phyloP scores from a whole-genome alignment of 2,797 vertebrate species.

The Danionella dracula region DNA sequence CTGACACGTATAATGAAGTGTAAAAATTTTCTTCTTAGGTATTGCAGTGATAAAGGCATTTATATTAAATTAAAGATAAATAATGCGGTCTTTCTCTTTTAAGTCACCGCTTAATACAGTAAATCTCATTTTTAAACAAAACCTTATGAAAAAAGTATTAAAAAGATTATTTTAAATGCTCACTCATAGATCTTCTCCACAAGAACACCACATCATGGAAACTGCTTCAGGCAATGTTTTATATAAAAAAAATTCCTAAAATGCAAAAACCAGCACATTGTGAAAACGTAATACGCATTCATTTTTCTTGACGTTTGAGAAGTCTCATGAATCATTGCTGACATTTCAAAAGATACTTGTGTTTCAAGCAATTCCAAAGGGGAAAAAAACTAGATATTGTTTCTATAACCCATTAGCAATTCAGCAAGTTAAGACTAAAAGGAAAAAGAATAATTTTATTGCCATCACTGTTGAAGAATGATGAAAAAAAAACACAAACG shows the following conservation, averaged over 20 bases:
- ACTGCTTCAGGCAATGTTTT: not conserved
- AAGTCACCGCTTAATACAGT: no score
- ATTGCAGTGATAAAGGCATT: no score
- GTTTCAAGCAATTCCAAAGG: conserved; percentile 45
- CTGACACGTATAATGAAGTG: no score
- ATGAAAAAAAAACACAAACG: no score
- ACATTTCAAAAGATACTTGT: conserved; percentile 15
- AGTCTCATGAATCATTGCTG: conserved; percentile 39
- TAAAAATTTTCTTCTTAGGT: no score
- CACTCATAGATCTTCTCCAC: no score
- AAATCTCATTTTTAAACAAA: no score
- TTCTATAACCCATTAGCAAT: conserved; percentile 46
- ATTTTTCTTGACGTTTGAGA: not conserved
- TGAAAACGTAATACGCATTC: not conserved
- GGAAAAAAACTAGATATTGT: conserved; percentile 50
- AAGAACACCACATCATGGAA: not conserved
- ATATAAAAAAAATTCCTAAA: not conserved
- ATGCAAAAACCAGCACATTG: not conserved
- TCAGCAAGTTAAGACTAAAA: conserved; percentile 41
- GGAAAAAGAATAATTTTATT: conserved; percentile 46
- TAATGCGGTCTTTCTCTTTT: no score
- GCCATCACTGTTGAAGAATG: no score
- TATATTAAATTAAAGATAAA: no score
- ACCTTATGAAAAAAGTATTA: no score
- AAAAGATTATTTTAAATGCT: no score